phyloP scores from a whole-genome alignment of 1,140 invertebrate species.

The Bombus sylvicola region DNA sequence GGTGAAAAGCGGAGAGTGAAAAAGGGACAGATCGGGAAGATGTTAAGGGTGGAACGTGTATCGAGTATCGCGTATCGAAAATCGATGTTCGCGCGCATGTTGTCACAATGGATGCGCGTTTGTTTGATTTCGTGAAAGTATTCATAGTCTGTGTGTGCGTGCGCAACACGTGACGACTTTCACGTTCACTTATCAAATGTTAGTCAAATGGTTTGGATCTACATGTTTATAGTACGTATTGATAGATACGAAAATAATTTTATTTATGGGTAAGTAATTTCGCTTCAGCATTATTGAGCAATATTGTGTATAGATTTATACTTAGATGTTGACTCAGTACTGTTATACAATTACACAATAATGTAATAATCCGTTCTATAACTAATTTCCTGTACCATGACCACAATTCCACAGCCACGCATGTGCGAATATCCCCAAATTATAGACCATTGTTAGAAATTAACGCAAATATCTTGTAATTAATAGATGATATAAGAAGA shows the following conservation, averaged over 20 bases:
- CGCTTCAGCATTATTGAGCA: not conserved
- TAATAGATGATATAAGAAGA: not conserved
- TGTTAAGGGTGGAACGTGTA: conserved; percentile 11
- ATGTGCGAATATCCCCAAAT: not conserved
- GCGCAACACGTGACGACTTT: not conserved
- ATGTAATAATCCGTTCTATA: conserved; percentile 27
- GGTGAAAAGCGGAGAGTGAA: not conserved
- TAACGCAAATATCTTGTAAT: not conserved
- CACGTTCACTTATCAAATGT: not conserved
- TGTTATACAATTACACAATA: not conserved
- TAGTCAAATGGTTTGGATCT: too few relatives aligned
- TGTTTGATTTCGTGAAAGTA: conserved; percentile 58
- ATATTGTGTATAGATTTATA: not conserved
- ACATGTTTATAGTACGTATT: not conserved
- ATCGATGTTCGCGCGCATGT: conserved; percentile 62
- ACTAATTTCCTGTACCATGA: conserved; percentile 21
- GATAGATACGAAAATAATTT: not conserved
- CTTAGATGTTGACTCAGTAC: not conserved
- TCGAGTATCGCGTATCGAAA: conserved; percentile 54
- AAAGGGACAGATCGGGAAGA: conserved; percentile 31
- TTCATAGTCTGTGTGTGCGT: conserved; percentile 4
- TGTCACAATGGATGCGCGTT: conserved; percentile 56
- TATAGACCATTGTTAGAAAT: not conserved
- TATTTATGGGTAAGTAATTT: not conserved
- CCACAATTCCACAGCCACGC: conserved; percentile 22